Evolutionary conservation across 2,113 vertebrate genomes (phyloP).

Genomic region (Trichechus manatus): DNA sequence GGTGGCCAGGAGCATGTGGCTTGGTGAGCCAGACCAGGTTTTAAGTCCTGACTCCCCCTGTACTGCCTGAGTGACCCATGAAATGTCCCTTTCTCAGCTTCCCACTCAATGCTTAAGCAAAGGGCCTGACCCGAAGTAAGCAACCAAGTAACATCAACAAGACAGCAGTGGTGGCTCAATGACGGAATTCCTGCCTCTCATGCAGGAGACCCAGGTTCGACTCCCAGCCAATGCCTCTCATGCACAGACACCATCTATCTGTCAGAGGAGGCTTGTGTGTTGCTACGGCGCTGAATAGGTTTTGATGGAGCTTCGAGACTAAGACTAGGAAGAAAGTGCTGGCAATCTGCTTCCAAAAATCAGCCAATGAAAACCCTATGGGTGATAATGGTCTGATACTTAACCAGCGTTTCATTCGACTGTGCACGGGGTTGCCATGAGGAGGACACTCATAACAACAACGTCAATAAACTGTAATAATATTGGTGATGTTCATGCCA

Average conservation of each 20-base stretch:
- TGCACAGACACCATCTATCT: background rate
- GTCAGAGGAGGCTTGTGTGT: background rate
- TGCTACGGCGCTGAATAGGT: background rate
- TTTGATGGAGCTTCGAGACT: background rate
- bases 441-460: too few relatives aligned
- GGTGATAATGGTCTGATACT: background rate
- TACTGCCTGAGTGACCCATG: background rate
- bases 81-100: background rate
- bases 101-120: background rate
- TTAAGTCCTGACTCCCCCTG: too few relatives aligned
- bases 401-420: too few relatives aligned
- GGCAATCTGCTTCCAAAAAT: too few relatives aligned
- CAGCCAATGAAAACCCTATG: background rate
- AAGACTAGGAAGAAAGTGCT: background rate
- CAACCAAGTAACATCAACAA: background rate
- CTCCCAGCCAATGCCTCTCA: background rate
- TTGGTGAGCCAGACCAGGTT: background rate
- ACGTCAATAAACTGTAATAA: too few relatives aligned
- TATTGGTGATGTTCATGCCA: background rate
- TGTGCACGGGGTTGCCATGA: too few relatives aligned
- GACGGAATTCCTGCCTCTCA: background rate
- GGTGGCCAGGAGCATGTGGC: background rate
- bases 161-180: background rate
- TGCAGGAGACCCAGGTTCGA: too few relatives aligned
- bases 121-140: background rate